Evolutionary conservation across 2,888 invertebrate species (phyloP), one percentile per base, ranked within the genome.

Genomic region (Prenolepis imparis): DNA sequence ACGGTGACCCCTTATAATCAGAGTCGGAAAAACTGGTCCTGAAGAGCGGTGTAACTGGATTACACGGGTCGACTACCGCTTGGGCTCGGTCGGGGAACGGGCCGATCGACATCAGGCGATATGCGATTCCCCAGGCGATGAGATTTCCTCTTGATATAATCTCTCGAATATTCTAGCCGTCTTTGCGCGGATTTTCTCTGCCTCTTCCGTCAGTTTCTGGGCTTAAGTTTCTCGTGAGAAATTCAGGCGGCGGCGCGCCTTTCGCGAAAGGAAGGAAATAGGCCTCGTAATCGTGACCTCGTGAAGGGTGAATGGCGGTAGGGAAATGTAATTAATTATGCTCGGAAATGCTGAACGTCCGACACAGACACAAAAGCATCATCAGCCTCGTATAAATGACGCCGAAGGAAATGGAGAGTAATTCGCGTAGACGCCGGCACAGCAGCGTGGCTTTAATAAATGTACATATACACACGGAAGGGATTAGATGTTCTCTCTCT

Each of bases 171-270:
- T 85, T 85, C 28, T 28, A 28, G 28, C 28, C 28, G 83, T 72
- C 85, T 87, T 78, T 67, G 83, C 88, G 88, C 88, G 88, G 48
- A 86, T 89, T 89, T 87, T 86, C 88, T 84, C 36, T 82, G 24
- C 73, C 80, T 85, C 80, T 85, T 84, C 67, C 75, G 44, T n/a
- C n/a, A n/a, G 18, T 48, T 73, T 81, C 28, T 18, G 6, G 63
- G n/a, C 68, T 74, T n/a, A n/a, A 21, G 18, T 12, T 24, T 78
- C 12, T 21, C 12, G 77, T 39, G 59, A 78, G 82, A 67, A 67
- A 77, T 59, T 78, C 44, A 36, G 32, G 11, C 63, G 44, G 15
- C 36, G 55, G 24, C n/a, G 32, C 39, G 9, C 32, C 61, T 39
- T 52, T 41, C 55, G 44, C 5, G 52, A 21, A 32, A n/a, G n/a